These are phyloP conservation scores for Elymnias hypermnestra DNA, from an alignment of 1,140 invertebrate species.

Conservation along the genomic window DNA sequence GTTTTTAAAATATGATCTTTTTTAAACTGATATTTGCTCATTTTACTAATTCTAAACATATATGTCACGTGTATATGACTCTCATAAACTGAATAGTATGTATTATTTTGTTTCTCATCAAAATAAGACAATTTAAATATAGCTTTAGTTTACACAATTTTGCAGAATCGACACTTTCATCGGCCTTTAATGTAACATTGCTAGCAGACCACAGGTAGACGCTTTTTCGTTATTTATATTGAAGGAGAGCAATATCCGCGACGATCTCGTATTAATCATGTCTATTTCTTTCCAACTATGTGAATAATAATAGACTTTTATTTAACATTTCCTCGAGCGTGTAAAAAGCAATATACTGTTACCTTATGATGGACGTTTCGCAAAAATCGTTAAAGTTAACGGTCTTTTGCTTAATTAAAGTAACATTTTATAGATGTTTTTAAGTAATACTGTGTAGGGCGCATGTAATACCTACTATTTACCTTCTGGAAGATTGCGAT, in stretches of 20 bases:
- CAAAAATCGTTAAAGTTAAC: not conserved
- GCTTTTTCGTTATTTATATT: slow-evolving; percentile 45
- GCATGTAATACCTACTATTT: not conserved
- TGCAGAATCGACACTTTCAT: no score
- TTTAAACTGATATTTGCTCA: no score
- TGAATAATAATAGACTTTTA: not conserved
- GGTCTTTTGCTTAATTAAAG: not conserved
- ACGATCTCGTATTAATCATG: slow-evolving; percentile 56
- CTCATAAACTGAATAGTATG: no score
- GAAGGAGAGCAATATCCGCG: slow-evolving; percentile 49
- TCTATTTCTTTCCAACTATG: slow-evolving; percentile 30
- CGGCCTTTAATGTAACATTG: no score
- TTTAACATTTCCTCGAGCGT: not conserved
- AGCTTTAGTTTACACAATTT: no score
- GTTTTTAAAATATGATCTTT: no score
- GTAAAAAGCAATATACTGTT: not conserved
- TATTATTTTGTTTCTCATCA: no score
- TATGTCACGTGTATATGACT: no score
- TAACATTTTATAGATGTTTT: not conserved
- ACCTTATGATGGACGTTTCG: not conserved
- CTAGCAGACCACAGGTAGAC: slow-evolving; percentile 42
- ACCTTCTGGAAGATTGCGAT: not conserved
- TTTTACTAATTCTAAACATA: no score
- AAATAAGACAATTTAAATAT: no score
- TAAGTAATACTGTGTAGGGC: not conserved